These are phyloP conservation scores for Xiphophorus hellerii DNA, from an alignment of 2,113 vertebrate genomes.

Conservation along the genomic window DNA sequence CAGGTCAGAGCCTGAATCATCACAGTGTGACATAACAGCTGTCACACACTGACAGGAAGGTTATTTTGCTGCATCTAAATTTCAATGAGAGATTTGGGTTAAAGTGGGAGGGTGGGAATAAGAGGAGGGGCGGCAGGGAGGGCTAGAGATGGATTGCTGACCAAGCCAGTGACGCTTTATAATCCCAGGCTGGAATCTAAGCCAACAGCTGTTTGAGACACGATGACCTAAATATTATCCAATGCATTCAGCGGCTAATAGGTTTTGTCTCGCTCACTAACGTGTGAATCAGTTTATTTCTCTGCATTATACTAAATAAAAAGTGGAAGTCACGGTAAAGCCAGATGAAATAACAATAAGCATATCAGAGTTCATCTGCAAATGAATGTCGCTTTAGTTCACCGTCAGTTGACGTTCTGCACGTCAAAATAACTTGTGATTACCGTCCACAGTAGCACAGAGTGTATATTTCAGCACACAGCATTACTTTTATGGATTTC, in stretches of 20 bases:
- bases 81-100: slow-evolving; percentile 52
- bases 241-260: slow-evolving; percentile 53
- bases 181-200: slow-evolving; percentile 72
- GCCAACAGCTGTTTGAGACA: slow-evolving; percentile 63
- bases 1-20: slow-evolving; percentile 36
- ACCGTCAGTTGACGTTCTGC: slow-evolving; percentile 2
- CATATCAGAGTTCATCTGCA: slow-evolving; percentile 1
- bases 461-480: slow-evolving; percentile 17
- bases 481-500: slow-evolving; percentile 18
- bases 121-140: neutral
- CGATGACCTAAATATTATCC: slow-evolving; percentile 70
- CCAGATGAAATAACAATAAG: slow-evolving; percentile 2
- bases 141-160: slow-evolving; percentile 45
- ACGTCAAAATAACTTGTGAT: neutral
- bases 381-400: slow-evolving; percentile 17
- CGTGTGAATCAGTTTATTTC: neutral
- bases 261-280: slow-evolving; percentile 11
- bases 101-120: neutral
- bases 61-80: slow-evolving; percentile 28
- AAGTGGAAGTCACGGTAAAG: neutral
- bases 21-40: slow-evolving; percentile 43
- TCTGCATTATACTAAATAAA: neutral
- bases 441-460: neutral
- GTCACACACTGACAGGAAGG: slow-evolving; percentile 20
- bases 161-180: slow-evolving; percentile 45